Base-by-base conservation (phyloP, 2,113 vertebrate genomes). In the Saccopteryx leptura region DNA sequence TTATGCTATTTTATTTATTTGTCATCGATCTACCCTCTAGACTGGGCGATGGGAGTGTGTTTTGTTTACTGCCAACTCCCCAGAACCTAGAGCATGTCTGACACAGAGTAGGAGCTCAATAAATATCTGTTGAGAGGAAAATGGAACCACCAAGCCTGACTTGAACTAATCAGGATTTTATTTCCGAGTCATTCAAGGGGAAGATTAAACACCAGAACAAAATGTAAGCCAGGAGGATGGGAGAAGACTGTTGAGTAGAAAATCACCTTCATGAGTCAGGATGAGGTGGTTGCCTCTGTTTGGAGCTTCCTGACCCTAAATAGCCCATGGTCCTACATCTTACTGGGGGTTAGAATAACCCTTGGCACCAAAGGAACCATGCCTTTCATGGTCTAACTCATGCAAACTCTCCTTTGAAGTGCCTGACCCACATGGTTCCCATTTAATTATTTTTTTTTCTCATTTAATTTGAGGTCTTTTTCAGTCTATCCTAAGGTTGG, bases 261-360 rank as follows among this genome's bases (percentile, higher is more conserved):
- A 97, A 88, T 81, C 85, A 92, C 52, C 61, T 85, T n/a, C 88
- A 31, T 89, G 79, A 90, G 79, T 83, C 91, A 66, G 48, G 66
- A 78, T 94, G 60, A 95, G 74, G 33, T 71, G 24, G 26, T n/a
- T 85, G 83, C 46, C 28, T 86, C 23, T 61, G 76, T 65, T 71
- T 93, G 66, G 60, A 79, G 50, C 46, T 87, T 66, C 83, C 31
- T 65, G 65, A 33, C 50, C 89, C 65, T 65, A 88, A 79, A 92
- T 10, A 50, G 28, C 52, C 85, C 71, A 11, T 84, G 56, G 24
- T 31, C 52, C 69, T 78, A 33, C 26, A 21, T 46, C 31, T 92
- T 72, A 63, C 72, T 56, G 19, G 50, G 15, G 17, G 9, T 84
- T 78, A 88, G 71, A 83, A 89, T 69, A 89, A 78, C 89, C 79